Evolutionary conservation across 2,797 vertebrate genomes (phyloP), one percentile per base, ranked within the genome.

Genomic region (Helicolenus hilgendorfi): DNA sequence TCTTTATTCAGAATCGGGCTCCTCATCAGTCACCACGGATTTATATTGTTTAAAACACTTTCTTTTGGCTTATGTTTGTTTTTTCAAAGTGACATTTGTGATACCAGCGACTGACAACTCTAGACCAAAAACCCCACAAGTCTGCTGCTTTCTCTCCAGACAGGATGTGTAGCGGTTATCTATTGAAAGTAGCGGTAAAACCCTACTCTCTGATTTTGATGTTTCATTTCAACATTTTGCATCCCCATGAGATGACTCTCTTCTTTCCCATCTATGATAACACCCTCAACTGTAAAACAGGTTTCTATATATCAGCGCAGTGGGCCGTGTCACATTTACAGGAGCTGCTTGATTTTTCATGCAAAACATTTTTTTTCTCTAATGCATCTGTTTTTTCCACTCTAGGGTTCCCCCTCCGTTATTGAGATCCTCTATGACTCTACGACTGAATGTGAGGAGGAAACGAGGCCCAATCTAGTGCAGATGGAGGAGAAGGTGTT

Each of bases 401-500:
- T 0, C 14, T 20, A 98, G 98, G 92, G 93, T 62, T 95, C 94
- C 4, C 85, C 89, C 2, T 38, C 92, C 2, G 96, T 97, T 79
- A 98, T 97, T 73, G 97, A 97, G 92, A 96, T 92, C 22, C 80
- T 68, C 24, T 27, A 91, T 0, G 94, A 96, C 83, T 96, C 94
- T 3, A 90, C 85, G 49, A 91, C 93, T 72, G 95, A 92, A 69
- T 94, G 89, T 10, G 94, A 98, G 76, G 96, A 96, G 33, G 93
- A 93, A 22, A 74, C 15, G 53, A 90, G 86, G 65, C 69, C 93
- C 86, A 68, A 36, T 69, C 22, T 31, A 1, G 53, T 71, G 72
- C 96, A 95, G 76, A 90, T 93, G 84, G 96, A 98, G 86, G 98
- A 99, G 88, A 98, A 98, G 93, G 93, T 94, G 7, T 99, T 99